These are phyloP conservation scores for Emydocephalus ijimae DNA, from an alignment of 2,113 vertebrate species.

Conservation along the genomic window DNA sequence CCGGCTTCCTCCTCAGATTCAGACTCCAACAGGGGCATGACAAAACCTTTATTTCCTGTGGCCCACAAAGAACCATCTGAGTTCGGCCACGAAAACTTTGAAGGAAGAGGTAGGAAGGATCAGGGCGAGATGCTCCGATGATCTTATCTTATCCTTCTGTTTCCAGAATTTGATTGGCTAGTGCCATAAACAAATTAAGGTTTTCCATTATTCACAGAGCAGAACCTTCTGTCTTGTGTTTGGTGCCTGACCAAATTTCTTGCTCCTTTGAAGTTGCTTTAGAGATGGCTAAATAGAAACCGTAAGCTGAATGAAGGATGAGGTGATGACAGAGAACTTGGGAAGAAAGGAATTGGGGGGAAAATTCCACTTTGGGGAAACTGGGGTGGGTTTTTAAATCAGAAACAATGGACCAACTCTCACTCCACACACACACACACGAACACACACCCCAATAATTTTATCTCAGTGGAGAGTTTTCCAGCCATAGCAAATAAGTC, in stretches of 20 bases:
- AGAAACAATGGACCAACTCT: constrained; percentile 58
- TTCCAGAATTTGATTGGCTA: constrained; percentile 69
- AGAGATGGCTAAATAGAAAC: constrained; percentile 68
- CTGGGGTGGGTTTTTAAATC: constrained; percentile 61
- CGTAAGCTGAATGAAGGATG: constrained; percentile 72
- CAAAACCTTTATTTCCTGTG: too few relatives aligned
- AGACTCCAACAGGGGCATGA: too few relatives aligned
- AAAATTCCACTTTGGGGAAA: constrained; percentile 51
- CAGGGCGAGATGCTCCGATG: too few relatives aligned
- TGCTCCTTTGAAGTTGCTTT: constrained; percentile 77
- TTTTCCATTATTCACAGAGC: too few relatives aligned
- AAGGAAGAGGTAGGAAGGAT: too few relatives aligned
- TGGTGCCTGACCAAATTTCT: constrained; percentile 63
- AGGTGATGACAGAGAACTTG: constrained; percentile 74
- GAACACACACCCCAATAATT: constrained; percentile 39
- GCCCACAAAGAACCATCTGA: too few relatives aligned
- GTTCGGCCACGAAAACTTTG: too few relatives aligned
- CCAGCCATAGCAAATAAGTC: constrained; percentile 67
- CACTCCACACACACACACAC: background rate
- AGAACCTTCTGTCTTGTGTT: constrained; percentile 47
- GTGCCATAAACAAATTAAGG: constrained; percentile 57
- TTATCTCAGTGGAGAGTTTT: constrained; percentile 65
- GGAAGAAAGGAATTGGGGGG: constrained; percentile 66
- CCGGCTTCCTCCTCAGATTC: too few relatives aligned
- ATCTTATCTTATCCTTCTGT: constrained; percentile 36